phyloP scores from a whole-genome alignment of 2,113 vertebrate species.

The Actenoides hombroni region DNA sequence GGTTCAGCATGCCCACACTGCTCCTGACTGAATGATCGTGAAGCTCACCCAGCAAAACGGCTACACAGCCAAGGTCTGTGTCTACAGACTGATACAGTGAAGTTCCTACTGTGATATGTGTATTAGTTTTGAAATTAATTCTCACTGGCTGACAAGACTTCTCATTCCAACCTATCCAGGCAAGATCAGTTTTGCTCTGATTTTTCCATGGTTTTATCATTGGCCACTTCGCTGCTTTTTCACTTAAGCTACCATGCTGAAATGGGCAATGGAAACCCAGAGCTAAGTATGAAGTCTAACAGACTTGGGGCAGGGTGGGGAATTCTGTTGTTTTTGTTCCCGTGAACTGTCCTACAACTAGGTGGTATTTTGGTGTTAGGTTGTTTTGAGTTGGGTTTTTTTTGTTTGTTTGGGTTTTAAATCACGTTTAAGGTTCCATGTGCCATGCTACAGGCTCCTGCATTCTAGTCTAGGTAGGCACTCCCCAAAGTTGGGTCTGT shows the following conservation, averaged over 20 bases:
- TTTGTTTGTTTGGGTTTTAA: background rate
- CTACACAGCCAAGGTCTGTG: background rate
- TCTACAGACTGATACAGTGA: rapidly evolving
- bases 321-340: background rate
- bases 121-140: background rate
- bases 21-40: background rate
- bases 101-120: background rate
- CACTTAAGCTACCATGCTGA: background rate
- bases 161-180: background rate
- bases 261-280: background rate
- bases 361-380: background rate
- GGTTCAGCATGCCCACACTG: background rate
- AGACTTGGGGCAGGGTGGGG: background rate
- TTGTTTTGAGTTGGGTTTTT: background rate
- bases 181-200: background rate
- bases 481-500: background rate
- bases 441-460: background rate
- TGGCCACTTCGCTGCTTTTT: background rate
- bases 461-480: background rate
- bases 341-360: background rate
- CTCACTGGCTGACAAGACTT: background rate
- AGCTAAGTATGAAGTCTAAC: background rate
- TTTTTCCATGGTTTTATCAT: background rate
- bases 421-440: background rate
- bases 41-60: background rate